phyloP scores from a whole-genome alignment of 2,797 vertebrate species.

The Bradypodion pumilum region DNA sequence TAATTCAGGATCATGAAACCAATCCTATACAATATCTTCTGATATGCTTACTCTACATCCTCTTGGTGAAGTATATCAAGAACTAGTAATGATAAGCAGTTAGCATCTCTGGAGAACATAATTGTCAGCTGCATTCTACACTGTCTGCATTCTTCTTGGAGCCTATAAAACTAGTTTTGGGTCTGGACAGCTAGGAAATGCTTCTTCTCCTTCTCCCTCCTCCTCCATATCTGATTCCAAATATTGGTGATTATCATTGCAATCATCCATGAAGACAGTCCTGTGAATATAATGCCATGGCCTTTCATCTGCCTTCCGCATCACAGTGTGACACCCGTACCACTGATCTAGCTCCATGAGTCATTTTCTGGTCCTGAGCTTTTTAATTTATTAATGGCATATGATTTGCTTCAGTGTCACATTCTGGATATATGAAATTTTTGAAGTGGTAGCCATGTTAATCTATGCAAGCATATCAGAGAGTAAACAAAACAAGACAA shows the following conservation, averaged over 20 bases:
- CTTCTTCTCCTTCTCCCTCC: too few relatives aligned
- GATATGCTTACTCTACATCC: background rate
- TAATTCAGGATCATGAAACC: background rate
- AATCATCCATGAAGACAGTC: too few relatives aligned
- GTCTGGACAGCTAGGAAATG: background rate
- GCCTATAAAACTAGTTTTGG: background rate
- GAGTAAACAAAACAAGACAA: too few relatives aligned
- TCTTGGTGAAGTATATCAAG: background rate
- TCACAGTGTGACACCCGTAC: too few relatives aligned
- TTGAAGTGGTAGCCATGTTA: too few relatives aligned
- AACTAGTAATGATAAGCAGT: background rate
- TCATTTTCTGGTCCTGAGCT: too few relatives aligned
- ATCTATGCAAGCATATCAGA: too few relatives aligned
- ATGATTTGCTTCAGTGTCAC: background rate
- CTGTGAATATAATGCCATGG: too few relatives aligned
- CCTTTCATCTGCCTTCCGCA: too few relatives aligned
- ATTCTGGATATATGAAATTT: background rate
- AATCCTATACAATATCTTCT: background rate
- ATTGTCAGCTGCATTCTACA: background rate
- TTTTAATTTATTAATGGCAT: background rate
- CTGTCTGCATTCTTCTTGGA: background rate
- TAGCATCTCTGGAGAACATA: background rate
- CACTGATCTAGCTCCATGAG: too few relatives aligned
- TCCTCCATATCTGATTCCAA: too few relatives aligned
- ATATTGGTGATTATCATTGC: too few relatives aligned